Evolutionary conservation across 2,797 vertebrate species (phyloP).

Genomic region (Acrossocheilus wenchowensis): DNA sequence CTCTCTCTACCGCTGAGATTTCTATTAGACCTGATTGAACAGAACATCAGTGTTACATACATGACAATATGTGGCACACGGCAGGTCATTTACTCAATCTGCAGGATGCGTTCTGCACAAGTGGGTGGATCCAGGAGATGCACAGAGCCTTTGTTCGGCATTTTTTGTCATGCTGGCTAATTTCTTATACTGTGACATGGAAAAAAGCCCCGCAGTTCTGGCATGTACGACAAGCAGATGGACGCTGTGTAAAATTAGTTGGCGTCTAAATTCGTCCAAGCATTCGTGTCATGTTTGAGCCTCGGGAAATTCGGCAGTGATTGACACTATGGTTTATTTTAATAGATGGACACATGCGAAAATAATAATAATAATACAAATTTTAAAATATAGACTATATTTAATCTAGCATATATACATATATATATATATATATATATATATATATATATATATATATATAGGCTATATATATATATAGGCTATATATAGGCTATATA

Average conservation of each 20-base stretch:
- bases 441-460: too few relatives aligned
- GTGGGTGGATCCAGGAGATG: slow-evolving; percentile 72
- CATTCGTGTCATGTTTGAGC: slow-evolving; percentile 77
- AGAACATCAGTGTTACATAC: slow-evolving; percentile 65
- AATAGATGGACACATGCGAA: slow-evolving; percentile 72
- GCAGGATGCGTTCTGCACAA: slow-evolving; percentile 59
- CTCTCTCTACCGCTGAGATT: slow-evolving; percentile 94
- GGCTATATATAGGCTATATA: not conserved
- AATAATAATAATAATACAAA: not conserved
- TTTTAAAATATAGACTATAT: too few relatives aligned
- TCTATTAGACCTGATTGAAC: slow-evolving; percentile 87
- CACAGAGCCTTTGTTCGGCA: slow-evolving; percentile 73
- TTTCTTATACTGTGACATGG: slow-evolving; percentile 56
- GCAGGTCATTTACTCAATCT: slow-evolving; percentile 32
- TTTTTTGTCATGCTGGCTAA: slow-evolving; percentile 58
- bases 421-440: not conserved
- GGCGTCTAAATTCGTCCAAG: slow-evolving; percentile 80
- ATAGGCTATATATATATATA: not conserved
- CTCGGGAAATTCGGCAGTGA: slow-evolving; percentile 65
- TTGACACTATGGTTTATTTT: slow-evolving; percentile 69
- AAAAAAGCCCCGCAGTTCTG: slow-evolving; percentile 65
- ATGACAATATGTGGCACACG: slow-evolving; percentile 33
- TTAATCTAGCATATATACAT: not conserved
- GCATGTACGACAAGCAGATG: slow-evolving; percentile 66
- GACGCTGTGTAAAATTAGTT: slow-evolving; percentile 81